Percentiles rank a stretch among this genome's conserved stretches.
Evolutionary conservation across 1,140 invertebrate species (phyloP).

Genomic region (Musca domestica): DNA sequence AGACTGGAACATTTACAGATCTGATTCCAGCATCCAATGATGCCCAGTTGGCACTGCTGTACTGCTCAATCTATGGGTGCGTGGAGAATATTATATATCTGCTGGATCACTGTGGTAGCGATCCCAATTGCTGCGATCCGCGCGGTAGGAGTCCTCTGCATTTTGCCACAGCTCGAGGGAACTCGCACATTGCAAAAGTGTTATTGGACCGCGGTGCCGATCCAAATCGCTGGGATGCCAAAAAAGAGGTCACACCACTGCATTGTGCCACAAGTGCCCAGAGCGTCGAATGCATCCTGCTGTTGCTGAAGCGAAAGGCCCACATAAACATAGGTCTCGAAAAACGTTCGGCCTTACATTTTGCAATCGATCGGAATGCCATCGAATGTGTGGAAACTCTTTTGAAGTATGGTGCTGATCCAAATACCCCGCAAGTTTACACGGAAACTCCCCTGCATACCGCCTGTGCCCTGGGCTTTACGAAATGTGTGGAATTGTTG

Average conservation of each 20-base stretch:
- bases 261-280: constrained; percentile 70
- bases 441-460: constrained; percentile 82
- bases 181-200: constrained; percentile 62
- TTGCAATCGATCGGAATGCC: constrained; percentile 70
- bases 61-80: constrained; percentile 37
- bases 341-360: constrained; percentile 67
- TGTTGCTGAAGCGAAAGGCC: constrained; percentile 65
- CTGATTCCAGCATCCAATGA: constrained; percentile 38
- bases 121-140: constrained; percentile 42
- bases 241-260: constrained; percentile 67
- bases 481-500: constrained; percentile 66
- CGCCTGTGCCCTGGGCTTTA: constrained; percentile 70
- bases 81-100: constrained; percentile 41
- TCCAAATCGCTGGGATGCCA: constrained; percentile 66
- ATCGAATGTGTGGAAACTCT: constrained; percentile 67
- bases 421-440: constrained; percentile 77
- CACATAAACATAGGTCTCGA: constrained; percentile 73
- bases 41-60: constrained; percentile 44
- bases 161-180: constrained; percentile 70
- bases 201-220: constrained; percentile 65
- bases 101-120: constrained; percentile 37
- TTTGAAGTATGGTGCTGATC: constrained; percentile 68
- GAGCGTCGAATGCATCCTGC: constrained; percentile 58
- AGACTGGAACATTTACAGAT: constrained; percentile 45
- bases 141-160: constrained; percentile 67